Percentiles rank a stretch among this genome's conserved stretches.
phyloP scores from a whole-genome alignment of 2,888 invertebrate species.

The Podotricha telesiphe region DNA sequence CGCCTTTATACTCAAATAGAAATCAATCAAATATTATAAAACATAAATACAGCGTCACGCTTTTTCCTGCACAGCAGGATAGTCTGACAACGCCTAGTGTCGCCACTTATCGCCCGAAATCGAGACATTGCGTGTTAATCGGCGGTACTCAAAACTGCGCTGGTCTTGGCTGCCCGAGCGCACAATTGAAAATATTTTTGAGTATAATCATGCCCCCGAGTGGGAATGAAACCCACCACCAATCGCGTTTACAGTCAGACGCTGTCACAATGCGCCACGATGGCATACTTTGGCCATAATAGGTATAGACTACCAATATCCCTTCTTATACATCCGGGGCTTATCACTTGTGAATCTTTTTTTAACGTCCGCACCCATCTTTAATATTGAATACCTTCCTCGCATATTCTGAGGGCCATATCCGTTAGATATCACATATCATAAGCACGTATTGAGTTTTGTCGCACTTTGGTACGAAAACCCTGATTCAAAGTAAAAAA shows the following conservation, averaged over 20 bases:
- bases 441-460: background rate
- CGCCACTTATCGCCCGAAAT: too few species aligned
- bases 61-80: too few species aligned
- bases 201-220: too few species aligned
- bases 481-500: background rate
- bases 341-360: slow-evolving; percentile 56
- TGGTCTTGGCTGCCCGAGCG: too few species aligned
- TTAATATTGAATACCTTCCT: slow-evolving; percentile 51
- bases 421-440: slow-evolving; percentile 56
- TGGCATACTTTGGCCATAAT: background rate
- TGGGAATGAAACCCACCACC: too few species aligned
- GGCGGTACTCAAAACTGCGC: too few species aligned
- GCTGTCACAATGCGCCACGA: too few species aligned
- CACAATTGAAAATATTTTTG: too few species aligned
- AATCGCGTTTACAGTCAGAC: too few species aligned
- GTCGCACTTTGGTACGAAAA: background rate
- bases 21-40: background rate
- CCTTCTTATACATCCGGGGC: slow-evolving; percentile 51
- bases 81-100: too few species aligned
- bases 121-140: too few species aligned
- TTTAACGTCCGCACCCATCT: slow-evolving; percentile 58
- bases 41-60: background rate
- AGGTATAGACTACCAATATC: slow-evolving; percentile 26
- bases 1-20: too few species aligned
- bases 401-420: slow-evolving; percentile 48